Evolutionary conservation across 2,113 vertebrate species (phyloP), one percentile per base, ranked within the genome.

Genomic region (Gobius niger): DNA sequence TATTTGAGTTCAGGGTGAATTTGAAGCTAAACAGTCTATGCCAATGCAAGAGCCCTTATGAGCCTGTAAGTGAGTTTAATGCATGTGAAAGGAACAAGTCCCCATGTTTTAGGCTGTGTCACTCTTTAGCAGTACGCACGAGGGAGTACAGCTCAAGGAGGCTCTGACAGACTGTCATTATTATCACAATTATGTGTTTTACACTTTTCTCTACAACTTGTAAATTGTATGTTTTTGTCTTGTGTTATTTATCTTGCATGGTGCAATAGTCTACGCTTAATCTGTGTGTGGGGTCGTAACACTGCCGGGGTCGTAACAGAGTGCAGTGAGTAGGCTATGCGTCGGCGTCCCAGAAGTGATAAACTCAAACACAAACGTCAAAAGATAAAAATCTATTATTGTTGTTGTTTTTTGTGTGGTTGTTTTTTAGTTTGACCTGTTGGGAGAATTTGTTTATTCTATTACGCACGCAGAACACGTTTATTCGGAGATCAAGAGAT

Each of bases 1-100:
- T 53, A 49, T 53, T 7, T 49, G 51, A 47, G 68, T 74, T 74
- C 57, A 5, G 57, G 13, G 6, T 42, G 40, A 44, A n/a, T n/a
- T 42, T 42, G 13, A n/a, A 7, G 40, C n/a, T 9, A 11, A 47
- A 56, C 41, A 40, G 51, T 7, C 47, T 40, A 3, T 41, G 40
- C 9, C 9, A 4, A n/a, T 9, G 57, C 42, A 1, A 8, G 57
- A n/a, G 16, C 57, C 9, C 14, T 44, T 42, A 4, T 60, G 0
- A 6, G 6, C 9, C 7, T n/a, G 13, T 4, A 14, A 9, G 1
- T 44, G 34, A 60, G 54, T 41, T 40, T 4, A 57, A 24, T 3
- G 40, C 54, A 57, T 40, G 24, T 3, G 19, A 60, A 6, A 10
- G 14, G 13, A 60, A 44, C 40, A 44, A 60, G 15, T 16, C 57